These are phyloP conservation scores for Fopius arisanus DNA, from an alignment of 1,140 invertebrate genomes.

Conservation along the genomic window DNA sequence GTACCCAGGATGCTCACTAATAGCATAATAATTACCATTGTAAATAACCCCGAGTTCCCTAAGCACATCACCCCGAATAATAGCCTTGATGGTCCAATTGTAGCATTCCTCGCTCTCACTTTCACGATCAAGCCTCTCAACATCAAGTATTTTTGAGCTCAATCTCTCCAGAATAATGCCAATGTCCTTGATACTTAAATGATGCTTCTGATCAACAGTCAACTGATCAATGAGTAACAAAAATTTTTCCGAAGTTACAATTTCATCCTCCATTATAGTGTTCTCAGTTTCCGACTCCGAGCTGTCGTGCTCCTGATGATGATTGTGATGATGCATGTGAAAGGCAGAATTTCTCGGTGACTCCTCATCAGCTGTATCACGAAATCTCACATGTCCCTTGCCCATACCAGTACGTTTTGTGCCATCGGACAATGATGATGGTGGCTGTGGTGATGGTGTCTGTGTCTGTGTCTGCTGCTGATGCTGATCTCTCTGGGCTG, in stretches of 20 bases:
- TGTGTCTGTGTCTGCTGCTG: constrained; percentile 50
- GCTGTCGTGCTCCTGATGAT: constrained; percentile 75
- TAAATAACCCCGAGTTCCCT: constrained; percentile 92
- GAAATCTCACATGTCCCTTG: constrained; percentile 64
- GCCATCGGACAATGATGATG: constrained; percentile 62
- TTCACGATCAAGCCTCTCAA: constrained; percentile 88
- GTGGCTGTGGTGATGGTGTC: constrained; percentile 68
- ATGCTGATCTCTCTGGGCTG: constrained; percentile 54
- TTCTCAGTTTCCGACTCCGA: constrained; percentile 93
- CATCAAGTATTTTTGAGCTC: constrained; percentile 91
- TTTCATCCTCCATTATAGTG: constrained; percentile 88
- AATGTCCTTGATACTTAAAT: constrained; percentile 93
- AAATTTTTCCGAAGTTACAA: constrained; percentile 88
- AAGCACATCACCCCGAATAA: constrained; percentile 87
- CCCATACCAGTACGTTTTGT: constrained; percentile 55
- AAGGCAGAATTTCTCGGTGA: constrained; percentile 71
- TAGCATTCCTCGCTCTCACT: constrained; percentile 91
- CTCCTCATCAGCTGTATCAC: constrained; percentile 65
- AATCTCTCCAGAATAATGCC: constrained; percentile 91
- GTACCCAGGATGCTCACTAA: constrained; percentile 92
- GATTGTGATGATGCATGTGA: constrained; percentile 52
- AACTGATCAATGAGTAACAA: constrained; percentile 91
- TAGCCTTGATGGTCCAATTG: constrained; percentile 94
- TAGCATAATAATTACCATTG: constrained; percentile 94
- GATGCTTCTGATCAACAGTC: constrained; percentile 88